Conservation (phyloP, 2,113 vertebrate genomes). For the Ciconia boyciana region DNA sequence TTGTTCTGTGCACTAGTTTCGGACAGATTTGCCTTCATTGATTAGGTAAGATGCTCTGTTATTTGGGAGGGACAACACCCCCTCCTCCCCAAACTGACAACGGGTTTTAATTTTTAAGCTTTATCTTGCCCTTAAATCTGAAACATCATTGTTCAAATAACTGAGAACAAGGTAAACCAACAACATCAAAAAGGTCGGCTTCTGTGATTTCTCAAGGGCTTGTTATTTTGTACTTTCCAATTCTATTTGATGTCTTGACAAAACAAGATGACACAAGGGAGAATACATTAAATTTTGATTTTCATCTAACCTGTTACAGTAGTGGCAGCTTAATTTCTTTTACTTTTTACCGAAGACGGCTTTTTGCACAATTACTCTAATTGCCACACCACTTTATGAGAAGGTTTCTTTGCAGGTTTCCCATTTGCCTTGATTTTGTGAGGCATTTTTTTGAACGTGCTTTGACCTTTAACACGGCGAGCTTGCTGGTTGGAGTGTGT, state of each 20-base stretch:
- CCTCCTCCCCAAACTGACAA: constrained; percentile 58
- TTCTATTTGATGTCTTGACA: constrained; percentile 97
- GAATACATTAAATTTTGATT: constrained; percentile 92
- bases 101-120: constrained; percentile 79
- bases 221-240: constrained; percentile 90
- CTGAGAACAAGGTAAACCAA: constrained; percentile 88
- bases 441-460: constrained; percentile 70
- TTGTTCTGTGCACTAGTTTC: constrained; percentile 29
- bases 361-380: constrained; percentile 80
- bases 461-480: constrained; percentile 79
- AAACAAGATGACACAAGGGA: constrained; percentile 92
- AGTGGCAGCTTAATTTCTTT: constrained; percentile 78
- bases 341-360: constrained; percentile 71
- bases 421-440: constrained; percentile 71
- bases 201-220: constrained; percentile 90
- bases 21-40: constrained; percentile 42
- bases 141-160: constrained; percentile 86
- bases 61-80: constrained; percentile 14
- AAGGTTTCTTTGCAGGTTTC: constrained; percentile 52
- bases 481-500: constrained; percentile 65
- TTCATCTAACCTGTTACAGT: constrained; percentile 82
- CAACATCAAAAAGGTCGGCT: constrained; percentile 88
- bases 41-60: constrained; percentile 60
- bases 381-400: constrained; percentile 72
- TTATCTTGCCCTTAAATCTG: constrained; percentile 79